Evolutionary conservation across 2,888 invertebrate species (phyloP).

Genomic region (Sepiola atlantica): DNA sequence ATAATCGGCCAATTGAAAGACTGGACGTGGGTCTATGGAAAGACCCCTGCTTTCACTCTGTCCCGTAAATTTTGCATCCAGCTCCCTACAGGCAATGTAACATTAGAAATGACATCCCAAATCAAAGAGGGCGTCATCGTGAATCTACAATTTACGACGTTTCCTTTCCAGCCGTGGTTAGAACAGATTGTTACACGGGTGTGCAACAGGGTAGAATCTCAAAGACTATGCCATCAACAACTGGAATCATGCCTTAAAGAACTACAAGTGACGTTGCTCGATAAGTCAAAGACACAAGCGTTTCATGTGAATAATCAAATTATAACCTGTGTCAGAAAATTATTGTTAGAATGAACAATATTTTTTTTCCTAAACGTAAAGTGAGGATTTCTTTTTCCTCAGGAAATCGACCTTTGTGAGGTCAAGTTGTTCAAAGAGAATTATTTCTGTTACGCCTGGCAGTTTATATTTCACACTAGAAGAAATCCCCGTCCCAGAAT

Average conservation of each 20-base stretch:
- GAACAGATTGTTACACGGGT: background rate
- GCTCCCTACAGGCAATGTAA: no score
- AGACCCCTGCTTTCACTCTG: constrained; percentile 62
- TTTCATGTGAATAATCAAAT: background rate
- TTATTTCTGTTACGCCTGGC: background rate
- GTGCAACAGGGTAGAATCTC: background rate
- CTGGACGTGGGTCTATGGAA: constrained; percentile 67
- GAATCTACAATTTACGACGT: background rate
- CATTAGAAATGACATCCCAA: background rate
- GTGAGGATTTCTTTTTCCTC: background rate
- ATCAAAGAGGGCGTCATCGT: background rate
- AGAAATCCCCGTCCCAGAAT: no score
- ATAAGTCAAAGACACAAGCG: background rate
- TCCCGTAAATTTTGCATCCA: background rate
- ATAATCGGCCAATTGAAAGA: constrained; percentile 53
- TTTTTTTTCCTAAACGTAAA: background rate
- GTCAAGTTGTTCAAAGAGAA: background rate
- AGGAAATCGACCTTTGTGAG: background rate
- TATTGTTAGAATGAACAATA: background rate
- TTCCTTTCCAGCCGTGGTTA: background rate
- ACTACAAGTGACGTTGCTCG: background rate
- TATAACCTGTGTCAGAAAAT: background rate
- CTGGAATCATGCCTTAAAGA: background rate
- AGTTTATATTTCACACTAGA: no score
- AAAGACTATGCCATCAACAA: background rate